Evolutionary conservation across 2,113 vertebrate species (phyloP), one percentile per base, ranked within the genome.

Genomic region (Phaetusa simplex): DNA sequence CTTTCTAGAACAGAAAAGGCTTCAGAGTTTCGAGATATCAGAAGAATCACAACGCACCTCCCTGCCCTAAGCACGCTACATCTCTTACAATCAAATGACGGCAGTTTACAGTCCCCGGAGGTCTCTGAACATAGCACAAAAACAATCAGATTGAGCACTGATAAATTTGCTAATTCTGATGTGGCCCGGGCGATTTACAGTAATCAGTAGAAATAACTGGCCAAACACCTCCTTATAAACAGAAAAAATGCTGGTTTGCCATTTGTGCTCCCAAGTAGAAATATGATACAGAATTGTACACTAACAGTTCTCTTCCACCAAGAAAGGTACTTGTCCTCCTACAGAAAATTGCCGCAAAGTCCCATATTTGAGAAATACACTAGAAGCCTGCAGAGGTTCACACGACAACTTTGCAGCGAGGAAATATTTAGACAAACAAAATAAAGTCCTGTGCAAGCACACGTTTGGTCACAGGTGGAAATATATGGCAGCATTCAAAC

Each of bases 21-120:
- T 73, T 90, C 85, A 74, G 86, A 90, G 93, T 90, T 96, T 72
- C 18, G 4, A 96, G 87, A 42, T 3, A 50, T 9, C 95, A 93
- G 94, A 89, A 95, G 95, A 93, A 95, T 91, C 72, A 64, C 61
- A 97, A 78, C 0, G 18, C 36, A 45, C 56, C 88, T 74, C 64
- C 61, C 85, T 74, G 64, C 82, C 22, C 42, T 27, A 43, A 71
- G 45, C 69, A 23, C 4, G 10, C 43, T 2, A 67, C 61, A 89
- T 74, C 95, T 92, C 59, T 79, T 24, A 74, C 42, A 71, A 45
- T 65, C 50, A 38, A 12, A 36, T 8, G 14, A 40, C 47, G 67
- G 47, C 59, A 24, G 42, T 23, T 61, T 50, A 32, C 27, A 55
- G 38, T 9, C 61, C 52, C 58, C 7, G 1, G 40, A 50, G 23